Base-by-base conservation (phyloP, 2,797 vertebrate genomes). In the Nyctalus aviator region DNA sequence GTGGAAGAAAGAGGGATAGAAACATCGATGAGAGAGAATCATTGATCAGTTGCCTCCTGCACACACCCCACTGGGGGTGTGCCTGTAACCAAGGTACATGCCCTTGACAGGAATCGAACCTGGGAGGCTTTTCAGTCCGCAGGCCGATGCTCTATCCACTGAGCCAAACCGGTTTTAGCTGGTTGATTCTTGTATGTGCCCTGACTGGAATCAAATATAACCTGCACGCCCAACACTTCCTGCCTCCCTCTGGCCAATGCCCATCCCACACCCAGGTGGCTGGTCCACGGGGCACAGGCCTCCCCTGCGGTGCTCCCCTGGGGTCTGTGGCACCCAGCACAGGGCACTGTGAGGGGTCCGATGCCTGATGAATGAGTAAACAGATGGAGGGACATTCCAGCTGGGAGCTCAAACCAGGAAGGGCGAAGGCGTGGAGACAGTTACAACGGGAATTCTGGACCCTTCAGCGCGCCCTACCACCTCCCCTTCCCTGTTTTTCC, bases 341-440 rank as follows among this genome's bases (percentile, higher is more conserved):
- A 15, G 23, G 0, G 41, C 23, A 6, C 18, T 27, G 35, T 8
- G 5, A 44, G 30, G 21, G 6, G 27, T 15, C 68, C 46, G 18
- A 41, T 32, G 53, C 18, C 35, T 69, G 95, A 64, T 27, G 81
- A 86, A 7, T 10, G n/a, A 32, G 62, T 11, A 10, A 55, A 44
- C 30, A 62, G 32, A 21, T 0, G 69, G 30, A n/a, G 6, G 35
- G 6, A 10, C 7, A 2, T 7, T 41, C 35, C 12, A 18, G 35
- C 83, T 20, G n/a, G 32, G 18, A 50, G 82, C 48, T 35, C 0
- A 57, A 35, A 44, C 15, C 23, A 9, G 62, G 35, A 64, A 32
- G 46, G 20, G 30, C 0, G 4, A 30, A 35, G 53, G 30, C 1
- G 0, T 0, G 59, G 30, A 14, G 14, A 50, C 0, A 1, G 9